Evolutionary conservation across 2,113 vertebrate genomes (phyloP), one percentile per base, ranked within the genome.

Genomic region (Mystacornis crossleyi): DNA sequence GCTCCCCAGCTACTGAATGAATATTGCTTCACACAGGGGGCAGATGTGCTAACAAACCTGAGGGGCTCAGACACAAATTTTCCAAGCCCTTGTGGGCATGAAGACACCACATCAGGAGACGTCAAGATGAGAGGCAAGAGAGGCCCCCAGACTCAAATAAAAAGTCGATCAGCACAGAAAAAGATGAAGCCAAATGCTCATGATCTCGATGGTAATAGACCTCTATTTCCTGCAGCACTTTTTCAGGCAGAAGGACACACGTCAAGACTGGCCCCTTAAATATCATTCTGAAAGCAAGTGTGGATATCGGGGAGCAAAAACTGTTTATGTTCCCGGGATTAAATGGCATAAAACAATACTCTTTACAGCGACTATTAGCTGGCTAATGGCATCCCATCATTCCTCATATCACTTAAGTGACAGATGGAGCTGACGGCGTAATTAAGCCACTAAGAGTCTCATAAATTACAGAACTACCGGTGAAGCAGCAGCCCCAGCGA

Each of bases 291-390:
- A 57, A 79, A 82, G 75, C 61, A 71, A 78, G 93, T 29, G 64
- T 24, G 5, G 60, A 72, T 90, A 97, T 94, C 0, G 45, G 92
- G 94, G 93, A 91, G 69, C 92, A 95, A 91, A 96, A 93, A 48
- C 87, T 94, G 93, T 90, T 97, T 94, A 84, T 66, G 66, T 85
- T 94, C 91, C 70, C 62, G 42, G 84, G 81, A 87, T 94, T 96
- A 92, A 97, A 96, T 31, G 90, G 96, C 91, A 89, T 93, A 96
- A 97, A 97, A 96, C 94, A 96, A 96, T 93, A 90, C 79, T 73
- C 94, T 98, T 98, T 97, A 97, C 91, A 94, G 91, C 67, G 16
- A 96, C 95, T 96, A 98, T 98, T 97, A 98, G 93, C 89, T 64
- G 72, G 45, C 26, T 97, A 97, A 97, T 96, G 86, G 95, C 80